Base-by-base conservation (phyloP, 1,140 invertebrate genomes). In the Lethocerus indicus region DNA sequence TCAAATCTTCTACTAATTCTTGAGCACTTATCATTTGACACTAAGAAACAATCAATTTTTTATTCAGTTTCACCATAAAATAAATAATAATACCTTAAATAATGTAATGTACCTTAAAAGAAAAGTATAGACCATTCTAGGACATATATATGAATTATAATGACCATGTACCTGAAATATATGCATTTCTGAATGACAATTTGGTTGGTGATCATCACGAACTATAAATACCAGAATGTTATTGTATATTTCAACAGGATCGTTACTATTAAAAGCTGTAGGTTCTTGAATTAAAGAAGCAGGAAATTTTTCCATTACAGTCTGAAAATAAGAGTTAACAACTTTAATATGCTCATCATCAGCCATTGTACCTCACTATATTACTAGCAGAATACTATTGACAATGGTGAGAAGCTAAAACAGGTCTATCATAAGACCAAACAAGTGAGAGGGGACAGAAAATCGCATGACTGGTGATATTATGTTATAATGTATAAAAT, bases 211-310 rank as follows among this genome's bases (percentile, higher is more conserved):
- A 56, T 76, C 74, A 45, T 74, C 71, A 1, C 78, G 76, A 26
- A 98, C 90, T 50, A 94, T 90, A 67, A 98, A 98, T 20, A 98
- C 83, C 56, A 98, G 71, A 59, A 98, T 91, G 65, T 98, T 98
- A 68, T 98, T 97, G 69, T 97, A 98, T 61, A 95, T 80, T 66
- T 98, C 93, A 67, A 88, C 87, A 12, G 87, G 86, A 67, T 97
- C 91, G 42, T 87, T 81, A 50, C 88, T 92, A n/a, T 88, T 91
- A 64, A 97, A 95, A 3, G 93, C 90, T 6, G 91, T 96, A 0
- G 94, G 94, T 55, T 94, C 87, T 62, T 90, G 81, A 37, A 98
- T 90, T 55, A 90, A 70, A 29, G 83, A 75, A 23, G 91, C 80
- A 0, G 92, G 89, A 67, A 98, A 98, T 57, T 85, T 74, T 67